Evolutionary conservation across 2,113 vertebrate genomes (phyloP), one percentile per base, ranked within the genome.

Genomic region (Saimiri boliviensis): DNA sequence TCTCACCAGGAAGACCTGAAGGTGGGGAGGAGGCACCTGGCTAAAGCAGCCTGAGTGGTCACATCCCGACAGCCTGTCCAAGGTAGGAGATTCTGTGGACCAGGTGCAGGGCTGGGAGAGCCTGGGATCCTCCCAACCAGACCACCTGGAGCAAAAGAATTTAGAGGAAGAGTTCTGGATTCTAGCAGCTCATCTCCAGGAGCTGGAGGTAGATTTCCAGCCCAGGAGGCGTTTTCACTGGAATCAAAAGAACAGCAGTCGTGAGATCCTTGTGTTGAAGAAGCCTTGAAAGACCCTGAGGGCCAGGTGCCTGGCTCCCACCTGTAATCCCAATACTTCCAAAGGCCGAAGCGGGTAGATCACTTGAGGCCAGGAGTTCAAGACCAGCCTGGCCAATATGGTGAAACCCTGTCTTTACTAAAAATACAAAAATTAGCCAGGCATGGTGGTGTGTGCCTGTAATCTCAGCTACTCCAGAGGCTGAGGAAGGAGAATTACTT

Each of bases 291-390:
- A 86, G n/a, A 25, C 21, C 52, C 10, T 54, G 27, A 63, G 60
- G 60, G 12, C 27, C 0, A 0, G 60, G 27, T 13, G 12, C 12
- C 0, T 6, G 60, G 60, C 60, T 63, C 60, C 30, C 5, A 0
- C 60, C 27, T 63, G 27, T 63, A 63, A 63, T 14, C 60, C 27
- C 60, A 32, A 63, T 32, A 63, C 27, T 30, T 63, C 12, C 3
- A 30, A 11, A 63, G 60, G 5, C 60, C 0, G 2, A 63, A 63
- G 27, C 5, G 27, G 60, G 60, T 27, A 63, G 60, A 63, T 63
- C 0, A 30, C 27, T 63, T 63, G 60, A 63, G 60, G 27, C 60
- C 60, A 63, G 60, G 60, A 14, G 11, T 63, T 63, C 60, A 27
- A 63, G 60, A 63, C 60, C 27, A 63, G 27, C 60, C 60, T 63